Percentiles rank a stretch among this genome's conserved stretches.
Conservation (phyloP, 2,797 vertebrate genomes). For the Tolypeutes matacus region DNA sequence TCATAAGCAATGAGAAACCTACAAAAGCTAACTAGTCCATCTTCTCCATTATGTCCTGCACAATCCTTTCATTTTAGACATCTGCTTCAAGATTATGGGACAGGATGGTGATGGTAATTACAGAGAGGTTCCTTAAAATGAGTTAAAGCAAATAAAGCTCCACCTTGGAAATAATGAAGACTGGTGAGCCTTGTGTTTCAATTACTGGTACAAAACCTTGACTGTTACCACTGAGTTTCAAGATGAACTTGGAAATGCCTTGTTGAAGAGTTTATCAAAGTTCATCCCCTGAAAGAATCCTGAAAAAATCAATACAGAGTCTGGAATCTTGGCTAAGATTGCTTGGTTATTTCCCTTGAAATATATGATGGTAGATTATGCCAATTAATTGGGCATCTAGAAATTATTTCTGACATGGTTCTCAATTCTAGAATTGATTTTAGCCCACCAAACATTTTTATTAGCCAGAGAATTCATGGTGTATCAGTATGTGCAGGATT, state of each 20-base stretch:
- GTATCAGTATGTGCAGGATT: background rate
- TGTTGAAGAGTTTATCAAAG: background rate
- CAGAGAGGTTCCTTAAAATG: background rate
- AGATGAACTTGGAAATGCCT: background rate
- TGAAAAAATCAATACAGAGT: background rate
- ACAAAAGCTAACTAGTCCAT: background rate
- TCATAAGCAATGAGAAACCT: slow-evolving; percentile 11
- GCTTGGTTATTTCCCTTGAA: background rate
- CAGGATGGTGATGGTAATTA: background rate
- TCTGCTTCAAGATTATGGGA: background rate
- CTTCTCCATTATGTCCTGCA: background rate
- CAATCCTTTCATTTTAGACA: background rate
- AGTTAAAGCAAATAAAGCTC: background rate
- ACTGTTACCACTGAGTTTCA: background rate
- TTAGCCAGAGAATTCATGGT: background rate
- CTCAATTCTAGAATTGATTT: slow-evolving; percentile 10
- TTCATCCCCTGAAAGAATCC: background rate
- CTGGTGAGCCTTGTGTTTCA: background rate
- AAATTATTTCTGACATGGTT: background rate
- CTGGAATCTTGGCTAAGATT: background rate
- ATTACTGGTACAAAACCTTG: background rate
- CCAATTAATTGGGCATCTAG: background rate
- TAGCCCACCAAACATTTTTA: background rate
- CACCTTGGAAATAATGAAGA: background rate
- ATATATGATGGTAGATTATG: background rate